A percentile compares a stretch with the other conserved stretches of the same genome.
These are phyloP conservation scores for Pionites leucogaster DNA, from an alignment of 2,113 vertebrate genomes.

Conservation along the genomic window DNA sequence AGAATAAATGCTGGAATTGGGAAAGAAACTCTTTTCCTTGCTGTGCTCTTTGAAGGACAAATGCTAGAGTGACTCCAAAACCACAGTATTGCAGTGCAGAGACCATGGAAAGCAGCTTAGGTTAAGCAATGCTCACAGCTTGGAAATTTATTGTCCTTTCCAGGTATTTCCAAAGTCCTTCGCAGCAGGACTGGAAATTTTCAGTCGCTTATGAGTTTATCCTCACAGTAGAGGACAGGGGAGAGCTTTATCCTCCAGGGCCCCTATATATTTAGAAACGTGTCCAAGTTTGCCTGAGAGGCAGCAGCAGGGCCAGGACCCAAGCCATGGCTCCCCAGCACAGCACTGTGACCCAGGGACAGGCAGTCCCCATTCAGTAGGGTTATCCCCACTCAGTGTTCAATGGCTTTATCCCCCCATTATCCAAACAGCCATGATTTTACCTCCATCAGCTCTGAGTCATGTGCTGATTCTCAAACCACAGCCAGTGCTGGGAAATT, in stretches of 20 bases:
- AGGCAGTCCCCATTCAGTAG: neutral
- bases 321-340: neutral
- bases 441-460: neutral
- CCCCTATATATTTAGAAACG: neutral
- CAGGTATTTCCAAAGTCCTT: constrained; percentile 39
- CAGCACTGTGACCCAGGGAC: neutral
- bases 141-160: constrained; percentile 51
- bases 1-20: neutral
- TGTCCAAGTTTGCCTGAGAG: neutral
- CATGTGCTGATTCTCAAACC: neutral
- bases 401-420: neutral
- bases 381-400: neutral
- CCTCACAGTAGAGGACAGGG: neutral
- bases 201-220: constrained; percentile 17
- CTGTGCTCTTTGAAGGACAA: constrained; percentile 59
- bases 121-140: constrained; percentile 13
- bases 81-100: neutral
- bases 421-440: neutral
- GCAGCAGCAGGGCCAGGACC: neutral
- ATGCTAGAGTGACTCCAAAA: neutral
- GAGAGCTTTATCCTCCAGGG: neutral
- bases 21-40: constrained; percentile 22
- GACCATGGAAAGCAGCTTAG: constrained; percentile 39
- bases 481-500: neutral
- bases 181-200: neutral